Percentiles rank a stretch among this genome's conserved stretches.
Conservation (phyloP, 2,113 vertebrate genomes). For the Paradoxurus hermaphroditus region DNA sequence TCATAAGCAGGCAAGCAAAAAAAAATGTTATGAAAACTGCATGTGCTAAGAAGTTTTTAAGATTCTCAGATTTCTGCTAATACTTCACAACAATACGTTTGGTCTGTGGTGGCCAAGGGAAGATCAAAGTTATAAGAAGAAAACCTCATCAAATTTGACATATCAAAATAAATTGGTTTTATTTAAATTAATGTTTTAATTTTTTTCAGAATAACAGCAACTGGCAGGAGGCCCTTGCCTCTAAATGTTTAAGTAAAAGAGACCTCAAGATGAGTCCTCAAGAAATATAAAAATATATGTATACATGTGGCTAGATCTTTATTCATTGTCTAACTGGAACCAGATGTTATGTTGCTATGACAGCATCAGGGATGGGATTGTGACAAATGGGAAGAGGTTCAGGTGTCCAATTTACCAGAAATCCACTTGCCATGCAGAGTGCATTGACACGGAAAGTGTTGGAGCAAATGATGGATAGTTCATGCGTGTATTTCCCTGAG, state of each 20-base stretch:
- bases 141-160: background rate
- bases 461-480: conserved; percentile 88
- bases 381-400: conserved; percentile 89
- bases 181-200: conserved; percentile 79
- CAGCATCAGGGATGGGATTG: conserved; percentile 89
- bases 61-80: conserved; percentile 37
- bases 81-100: background rate
- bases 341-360: conserved; percentile 86
- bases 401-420: conserved; percentile 80
- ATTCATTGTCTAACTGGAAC: conserved; percentile 87
- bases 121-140: background rate
- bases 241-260: conserved; percentile 82
- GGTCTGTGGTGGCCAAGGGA: background rate
- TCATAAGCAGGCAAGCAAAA: conserved; percentile 40
- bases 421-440: conserved; percentile 87
- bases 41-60: conserved; percentile 27
- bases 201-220: conserved; percentile 83
- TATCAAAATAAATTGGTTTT: conserved; percentile 76
- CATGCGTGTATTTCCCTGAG: conserved; percentile 89
- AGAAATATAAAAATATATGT: conserved; percentile 77
- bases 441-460: conserved; percentile 86
- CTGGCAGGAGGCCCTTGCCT: conserved; percentile 77
- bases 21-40: background rate
- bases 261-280: conserved; percentile 78
- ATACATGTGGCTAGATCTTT: conserved; percentile 70